Percentiles rank a stretch among this genome's conserved stretches.
phyloP scores from a whole-genome alignment of 1,140 invertebrate genomes.

The Nautilus pompilius region DNA sequence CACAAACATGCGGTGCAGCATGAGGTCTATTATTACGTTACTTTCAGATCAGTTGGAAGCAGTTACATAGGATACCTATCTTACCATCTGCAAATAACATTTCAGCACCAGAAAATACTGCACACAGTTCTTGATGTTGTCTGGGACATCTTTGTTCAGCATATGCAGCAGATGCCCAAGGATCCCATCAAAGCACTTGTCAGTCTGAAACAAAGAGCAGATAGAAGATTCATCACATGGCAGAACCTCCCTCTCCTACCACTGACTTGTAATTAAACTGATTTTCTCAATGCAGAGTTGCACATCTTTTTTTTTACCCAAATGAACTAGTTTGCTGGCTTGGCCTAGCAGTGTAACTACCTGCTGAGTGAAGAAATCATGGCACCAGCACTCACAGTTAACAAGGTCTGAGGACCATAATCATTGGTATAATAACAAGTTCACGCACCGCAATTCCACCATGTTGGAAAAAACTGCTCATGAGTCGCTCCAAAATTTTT shows the following conservation, averaged over 20 bases:
- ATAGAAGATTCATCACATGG: constrained; percentile 14
- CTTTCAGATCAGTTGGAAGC: too few species aligned
- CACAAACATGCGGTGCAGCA: too few species aligned
- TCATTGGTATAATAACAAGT: background rate
- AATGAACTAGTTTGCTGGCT: too few species aligned
- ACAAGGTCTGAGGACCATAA: background rate
- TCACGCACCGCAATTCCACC: constrained; percentile 43
- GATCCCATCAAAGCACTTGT: constrained; percentile 45
- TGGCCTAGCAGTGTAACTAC: too few species aligned
- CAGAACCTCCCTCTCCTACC: too few species aligned
- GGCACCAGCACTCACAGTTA: background rate
- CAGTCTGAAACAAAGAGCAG: constrained; percentile 35
- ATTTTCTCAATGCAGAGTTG: too few species aligned
- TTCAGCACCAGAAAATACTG: constrained; percentile 58
- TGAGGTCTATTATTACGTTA: too few species aligned
- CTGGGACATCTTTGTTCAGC: constrained; percentile 57
- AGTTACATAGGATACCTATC: too few species aligned
- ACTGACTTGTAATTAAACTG: too few species aligned
- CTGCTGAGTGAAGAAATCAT: too few species aligned
- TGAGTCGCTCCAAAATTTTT: constrained; percentile 43
- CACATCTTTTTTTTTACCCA: too few species aligned
- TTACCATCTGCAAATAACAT: constrained; percentile 55
- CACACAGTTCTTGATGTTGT: constrained; percentile 55
- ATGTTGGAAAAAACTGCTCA: constrained; percentile 47
- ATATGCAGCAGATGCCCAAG: constrained; percentile 50